Evolutionary conservation across 2,797 vertebrate genomes (phyloP).

Genomic region (Pseudochaenichthys georgianus): DNA sequence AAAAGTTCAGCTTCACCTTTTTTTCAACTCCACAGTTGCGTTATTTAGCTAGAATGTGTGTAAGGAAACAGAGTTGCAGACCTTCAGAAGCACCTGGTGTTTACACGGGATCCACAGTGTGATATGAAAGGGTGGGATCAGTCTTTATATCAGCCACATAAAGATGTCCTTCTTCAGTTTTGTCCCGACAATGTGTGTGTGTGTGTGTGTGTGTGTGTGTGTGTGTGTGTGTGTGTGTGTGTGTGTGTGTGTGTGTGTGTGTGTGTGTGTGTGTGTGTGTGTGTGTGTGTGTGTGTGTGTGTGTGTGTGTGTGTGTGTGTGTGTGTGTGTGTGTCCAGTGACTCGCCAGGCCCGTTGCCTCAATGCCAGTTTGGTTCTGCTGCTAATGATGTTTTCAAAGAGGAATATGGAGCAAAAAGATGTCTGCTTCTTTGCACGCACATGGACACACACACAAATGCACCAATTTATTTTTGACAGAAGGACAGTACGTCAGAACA

Average conservation of each 20-base stretch:
- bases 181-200: not conserved
- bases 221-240: no score
- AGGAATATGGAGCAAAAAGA: constrained; percentile 54
- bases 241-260: no score
- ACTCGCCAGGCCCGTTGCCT: constrained; percentile 45
- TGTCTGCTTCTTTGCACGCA: constrained; percentile 47
- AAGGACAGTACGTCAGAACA: constrained; percentile 14
- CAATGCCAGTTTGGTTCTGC: constrained; percentile 20
- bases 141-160: not conserved
- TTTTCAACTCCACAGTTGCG: not conserved
- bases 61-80: not conserved
- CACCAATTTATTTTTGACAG: constrained; percentile 10
- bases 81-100: not conserved
- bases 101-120: not conserved
- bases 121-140: not conserved
- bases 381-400: constrained; percentile 53
- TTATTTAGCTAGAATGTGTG: not conserved
- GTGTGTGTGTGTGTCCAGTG: constrained; percentile 32
- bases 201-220: constrained; percentile 5
- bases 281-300: no score
- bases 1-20: not conserved
- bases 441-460: constrained; percentile 23
- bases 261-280: no score
- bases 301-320: constrained; percentile 13
- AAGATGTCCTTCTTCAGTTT: not conserved